Conservation (phyloP, 2,888 invertebrate species). For the Dascillus cervinus region DNA sequence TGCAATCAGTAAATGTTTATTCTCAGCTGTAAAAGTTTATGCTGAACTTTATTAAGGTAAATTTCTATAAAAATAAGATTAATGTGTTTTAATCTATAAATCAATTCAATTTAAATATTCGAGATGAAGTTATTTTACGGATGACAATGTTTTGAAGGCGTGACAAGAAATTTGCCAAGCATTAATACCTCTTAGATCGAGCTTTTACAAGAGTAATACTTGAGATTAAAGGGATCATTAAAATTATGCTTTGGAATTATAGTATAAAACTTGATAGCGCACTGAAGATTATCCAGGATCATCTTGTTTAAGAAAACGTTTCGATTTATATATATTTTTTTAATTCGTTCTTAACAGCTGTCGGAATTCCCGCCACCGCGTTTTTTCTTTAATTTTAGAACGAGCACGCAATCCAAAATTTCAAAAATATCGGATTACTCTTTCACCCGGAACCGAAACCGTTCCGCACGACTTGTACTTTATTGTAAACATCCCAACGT, state of each 20-base stretch:
- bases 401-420: too few relatives aligned
- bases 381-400: constrained; percentile 2
- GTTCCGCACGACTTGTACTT: too few relatives aligned
- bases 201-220: too few relatives aligned
- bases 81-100: constrained; percentile 6
- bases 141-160: constrained; percentile 33
- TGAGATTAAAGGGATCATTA: constrained; percentile 43
- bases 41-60: too few relatives aligned
- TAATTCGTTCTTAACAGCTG: too few relatives aligned
- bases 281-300: constrained; percentile 44
- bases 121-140: constrained; percentile 21
- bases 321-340: constrained; percentile 31
- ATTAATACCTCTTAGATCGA: constrained; percentile 42
- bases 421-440: too few relatives aligned
- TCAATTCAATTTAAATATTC: constrained; percentile 17
- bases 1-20: too few relatives aligned
- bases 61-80: too few relatives aligned
- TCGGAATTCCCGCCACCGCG: constrained; percentile 7
- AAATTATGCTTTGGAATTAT: constrained; percentile 45
- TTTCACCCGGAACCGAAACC: too few relatives aligned
- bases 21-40: too few relatives aligned
- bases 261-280: constrained; percentile 45
- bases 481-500: too few relatives aligned
- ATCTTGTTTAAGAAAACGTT: constrained; percentile 37
- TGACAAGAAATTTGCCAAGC: constrained; percentile 39